Evolutionary conservation across 2,888 invertebrate species (phyloP).

Genomic region (Aelia acuminata): DNA sequence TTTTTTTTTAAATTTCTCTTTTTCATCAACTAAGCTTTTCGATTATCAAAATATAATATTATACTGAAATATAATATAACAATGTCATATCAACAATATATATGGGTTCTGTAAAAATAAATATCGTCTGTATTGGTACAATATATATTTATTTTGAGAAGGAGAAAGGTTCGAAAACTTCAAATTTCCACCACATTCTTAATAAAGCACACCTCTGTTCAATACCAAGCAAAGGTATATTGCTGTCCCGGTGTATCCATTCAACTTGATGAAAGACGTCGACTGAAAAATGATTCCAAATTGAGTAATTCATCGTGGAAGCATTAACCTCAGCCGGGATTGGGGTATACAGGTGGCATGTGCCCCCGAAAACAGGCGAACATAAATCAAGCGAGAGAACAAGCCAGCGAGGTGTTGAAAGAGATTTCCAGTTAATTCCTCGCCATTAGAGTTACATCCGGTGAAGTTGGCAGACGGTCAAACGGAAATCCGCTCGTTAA

Average conservation of each 20-base stretch:
- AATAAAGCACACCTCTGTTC: background rate
- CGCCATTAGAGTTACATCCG: conserved; percentile 42
- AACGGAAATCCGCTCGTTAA: conserved; percentile 48
- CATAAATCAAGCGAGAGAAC: conserved; percentile 24
- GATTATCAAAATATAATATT: no score
- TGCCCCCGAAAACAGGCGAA: background rate
- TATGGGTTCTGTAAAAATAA: no score
- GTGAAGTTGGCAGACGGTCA: conserved; percentile 44
- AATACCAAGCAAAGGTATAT: background rate
- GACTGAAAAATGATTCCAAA: conserved; percentile 1
- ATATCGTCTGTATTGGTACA: no score
- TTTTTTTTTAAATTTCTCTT: no score
- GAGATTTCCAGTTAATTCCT: conserved; percentile 46
- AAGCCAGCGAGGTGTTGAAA: conserved; percentile 21
- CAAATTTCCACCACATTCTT: no score
- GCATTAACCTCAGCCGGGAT: background rate
- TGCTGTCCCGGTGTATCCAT: background rate
- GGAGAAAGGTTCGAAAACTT: no score
- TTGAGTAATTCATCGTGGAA: background rate
- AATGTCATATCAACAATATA: no score
- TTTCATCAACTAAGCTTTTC: no score
- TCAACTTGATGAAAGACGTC: background rate
- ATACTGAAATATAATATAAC: no score
- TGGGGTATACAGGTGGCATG: conserved; percentile 22
- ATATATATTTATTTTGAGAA: no score